Conservation (phyloP, 2,888 invertebrate genomes). For the Harpalus rufipes region DNA sequence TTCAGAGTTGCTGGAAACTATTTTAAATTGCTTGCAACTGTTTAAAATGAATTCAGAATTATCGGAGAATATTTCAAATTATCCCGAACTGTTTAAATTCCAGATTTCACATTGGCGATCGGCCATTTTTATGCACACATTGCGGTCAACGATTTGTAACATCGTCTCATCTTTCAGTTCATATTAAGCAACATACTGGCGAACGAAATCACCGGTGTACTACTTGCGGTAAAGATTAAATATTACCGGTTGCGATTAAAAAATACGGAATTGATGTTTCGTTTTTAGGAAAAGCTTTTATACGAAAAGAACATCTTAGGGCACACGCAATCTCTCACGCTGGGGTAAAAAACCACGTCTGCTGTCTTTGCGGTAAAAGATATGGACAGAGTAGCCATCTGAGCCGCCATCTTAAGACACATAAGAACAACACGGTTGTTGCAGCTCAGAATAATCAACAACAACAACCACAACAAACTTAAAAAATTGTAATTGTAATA, state of each 20-base stretch:
- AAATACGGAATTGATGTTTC: background rate
- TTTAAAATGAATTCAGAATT: too few species aligned
- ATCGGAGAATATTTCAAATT: too few species aligned
- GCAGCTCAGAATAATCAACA: background rate
- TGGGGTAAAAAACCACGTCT: constrained; percentile 81
- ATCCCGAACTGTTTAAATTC: too few species aligned
- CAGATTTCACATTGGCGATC: constrained; percentile 73
- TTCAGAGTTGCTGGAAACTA: too few species aligned
- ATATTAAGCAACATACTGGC: constrained; percentile 73
- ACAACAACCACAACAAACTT: background rate
- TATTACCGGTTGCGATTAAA: background rate
- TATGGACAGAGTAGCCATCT: constrained; percentile 74
- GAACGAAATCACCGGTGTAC: constrained; percentile 75
- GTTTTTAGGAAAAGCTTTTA: constrained; percentile 34
- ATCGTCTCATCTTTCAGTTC: constrained; percentile 73
- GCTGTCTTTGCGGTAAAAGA: constrained; percentile 76
- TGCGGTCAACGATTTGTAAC: constrained; percentile 73
- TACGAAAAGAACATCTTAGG: constrained; percentile 36
- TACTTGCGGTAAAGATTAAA: constrained; percentile 76
- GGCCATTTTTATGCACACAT: constrained; percentile 71
- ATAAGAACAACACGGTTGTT: constrained; percentile 64
- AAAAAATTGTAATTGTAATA: too few species aligned
- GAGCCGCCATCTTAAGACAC: constrained; percentile 73
- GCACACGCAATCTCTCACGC: constrained; percentile 80
- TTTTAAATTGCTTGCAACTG: too few species aligned